Evolutionary conservation across 92 coral and sea anemone species (phyloP), one percentile per base, ranked within the genome.

Genomic region (Epizoanthus illoricatus): DNA sequence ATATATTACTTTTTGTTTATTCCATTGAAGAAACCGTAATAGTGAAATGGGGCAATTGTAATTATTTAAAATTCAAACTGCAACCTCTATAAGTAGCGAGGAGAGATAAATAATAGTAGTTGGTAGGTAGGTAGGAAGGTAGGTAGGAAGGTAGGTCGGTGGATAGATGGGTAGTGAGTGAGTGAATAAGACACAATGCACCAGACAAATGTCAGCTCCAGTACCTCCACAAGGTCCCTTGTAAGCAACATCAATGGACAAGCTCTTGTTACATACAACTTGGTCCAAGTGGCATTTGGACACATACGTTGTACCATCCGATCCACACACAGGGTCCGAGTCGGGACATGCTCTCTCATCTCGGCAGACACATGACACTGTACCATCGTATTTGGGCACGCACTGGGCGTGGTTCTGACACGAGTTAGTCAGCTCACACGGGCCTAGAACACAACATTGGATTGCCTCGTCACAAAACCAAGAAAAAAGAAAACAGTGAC

Each of bases 331-430:
- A 23, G 86, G 91, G 47, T 84, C 89, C 55, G 87, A 91, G 62
- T 85, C 91, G 23, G 90, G 97, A 69, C 99, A 97, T 52, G 87
- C 87, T 36, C 78, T 66, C 49, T 87, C 92, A 68, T 67, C 80
- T 2, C 86, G 90, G 76, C 99, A 97, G 43, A 76, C 82, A 79
- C 99, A 97, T 80, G 91, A 75, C 43, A 92, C 86, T 20, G 99
- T 91, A 23, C 93, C 95, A 85, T 97, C 99, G 68, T 70, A 69
- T 67, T 90, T 87, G 62, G 93, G 88, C 21, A 87, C 79, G 63
- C 99, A 97, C 47, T 76, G 72, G 16, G 94, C 93, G 59, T 91
- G 85, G 80, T 90, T 71, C 57, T 89, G 84, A 61, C 99, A 97
- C 11, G 92, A 70, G 68, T 76, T 92, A 18, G 87, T 85, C 4